Evolutionary conservation across 2,797 vertebrate species (phyloP), one percentile per base, ranked within the genome.

Genomic region (Melanotaenia pygmaea): DNA sequence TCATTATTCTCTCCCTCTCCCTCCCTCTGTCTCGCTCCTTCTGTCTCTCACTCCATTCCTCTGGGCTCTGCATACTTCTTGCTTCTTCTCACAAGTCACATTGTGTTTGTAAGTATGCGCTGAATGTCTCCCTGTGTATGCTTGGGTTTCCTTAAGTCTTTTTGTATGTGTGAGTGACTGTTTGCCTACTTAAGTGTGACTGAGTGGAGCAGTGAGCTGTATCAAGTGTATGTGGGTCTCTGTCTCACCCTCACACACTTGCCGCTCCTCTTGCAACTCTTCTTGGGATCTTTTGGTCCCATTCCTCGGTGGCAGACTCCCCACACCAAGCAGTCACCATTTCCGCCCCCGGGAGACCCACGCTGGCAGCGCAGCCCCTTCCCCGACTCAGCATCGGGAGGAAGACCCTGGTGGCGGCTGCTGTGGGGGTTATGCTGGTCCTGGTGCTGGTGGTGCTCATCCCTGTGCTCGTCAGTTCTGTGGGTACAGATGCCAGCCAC

Each of bases 391-490:
- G 96, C 95, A 95, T 96, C 88, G 96, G 97, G 94, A 96, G 96
- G 89, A 97, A 97, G 95, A 97, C 95, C 86, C 96, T 98, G 92
- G 93, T 97, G 91, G 96, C 95, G 79, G 97, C 96, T 76, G 97
- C 96, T 61, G 95, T 97, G 70, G 97, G 97, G 88, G 97, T 95
- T 93, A 96, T 97, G 95, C 96, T 98, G 95, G 94, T 98, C 87
- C 92, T 99, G 93, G 95, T 96, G 91, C 94, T 99, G 92, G 96
- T 98, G 91, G 95, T 98, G 72, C 95, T 98, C 84, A 99, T 99
- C 91, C 97, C 97, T 1, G 97, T 98, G 91, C 95, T 99, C 88
- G 97, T 99, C 93, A 97, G 95, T 94, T 98, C 97, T 40, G 96
- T 96, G 79, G 94, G 96, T 76, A 94, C 96, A 60, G 96, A 97